Base-by-base conservation (phyloP, 2,797 vertebrate genomes). In the Steatocranus sp. region DNA sequence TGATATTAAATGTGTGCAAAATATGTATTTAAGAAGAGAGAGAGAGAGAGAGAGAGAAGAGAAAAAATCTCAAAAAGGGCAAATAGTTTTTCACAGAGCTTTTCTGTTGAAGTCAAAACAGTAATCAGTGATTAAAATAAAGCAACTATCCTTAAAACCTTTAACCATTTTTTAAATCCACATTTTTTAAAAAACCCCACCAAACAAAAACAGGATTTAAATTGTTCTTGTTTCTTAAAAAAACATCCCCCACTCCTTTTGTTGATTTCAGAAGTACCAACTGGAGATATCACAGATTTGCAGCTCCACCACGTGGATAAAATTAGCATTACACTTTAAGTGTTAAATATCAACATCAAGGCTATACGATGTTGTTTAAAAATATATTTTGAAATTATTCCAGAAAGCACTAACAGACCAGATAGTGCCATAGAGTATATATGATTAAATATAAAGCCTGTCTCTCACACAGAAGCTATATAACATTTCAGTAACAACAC, bases 261-360 rank as follows among this genome's bases (percentile, higher is more conserved):
- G 27, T 32, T 76, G 3, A 8, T 61, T 30, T 82, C n/a, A 20
- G 32, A 11, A 30, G 7, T 3, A 10, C 7, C 25, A 18, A 50
- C 8, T n/a, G 36, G 27, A 23, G 3, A 50, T 66, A 34, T 17
- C 11, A 80, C 41, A 85, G 86, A 27, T 83, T 20, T 86, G 73
- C 20, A 85, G 84, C 88, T 0, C 91, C 91, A 54, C 86, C 91
- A 68, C 3, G 27, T 93, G 93, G 92, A 51, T 0, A n/a, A 11
- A 3, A 1, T 4, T 41, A 7, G 78, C 6, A 91, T 49, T 91
- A 70, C 87, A 81, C 2, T 5, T 17, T 15, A 7, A 27, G 18
- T 10, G 14, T 25, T 9, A 51, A 56, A 41, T 4, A 15, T 7
- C 12, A 46, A 46, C 4, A 30, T 30, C 23, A 8, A 46, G 23